Base-by-base conservation (phyloP, 2,113 vertebrate species). In the Lepus timidus region DNA sequence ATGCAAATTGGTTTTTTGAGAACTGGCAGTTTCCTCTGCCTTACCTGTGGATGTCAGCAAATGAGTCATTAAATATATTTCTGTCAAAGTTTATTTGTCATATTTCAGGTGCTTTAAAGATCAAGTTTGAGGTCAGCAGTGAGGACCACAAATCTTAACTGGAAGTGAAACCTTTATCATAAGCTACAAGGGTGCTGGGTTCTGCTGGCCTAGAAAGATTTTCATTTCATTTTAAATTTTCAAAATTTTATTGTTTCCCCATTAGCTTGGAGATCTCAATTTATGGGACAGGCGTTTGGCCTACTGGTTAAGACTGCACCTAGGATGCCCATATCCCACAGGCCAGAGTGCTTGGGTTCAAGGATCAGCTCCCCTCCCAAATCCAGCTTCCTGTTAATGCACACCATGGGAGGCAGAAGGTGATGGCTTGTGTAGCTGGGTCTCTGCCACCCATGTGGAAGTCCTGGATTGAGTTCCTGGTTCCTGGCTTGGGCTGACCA, bases 61-160 rank as follows among this genome's bases (percentile, higher is more conserved):
- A 83, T 55, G 76, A 83, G n/a, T 80, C 92, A 92, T 90, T 95
- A 89, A 71, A 81, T 95, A 74, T 64, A 61, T 95, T 96, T 81
- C 82, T 73, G 83, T 86, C 88, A 49, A 68, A 85, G 81, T 93
- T 78, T 36, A 92, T 95, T 96, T 92, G 71, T 91, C 61, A n/a
- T 86, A 29, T 75, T 91, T 95, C 16, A 36, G n/a, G 19, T 93
- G 93, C 68, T 92, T 95, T 76, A 74, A 91, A 88, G 92, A 93
- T 88, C 78, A 91, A 88, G 33, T 80, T 79, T 92, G 82, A 94
- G 95, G 52, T 92, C 74, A 83, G 88, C 5, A 2, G 64, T 88
- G 33, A 92, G 61, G 23, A 36, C 75, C 62, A 76, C 67, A 81
- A 29, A 67, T 86, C 71, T 93, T 90, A 90, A 85, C 61, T 71